Evolutionary conservation across 2,113 vertebrate species (phyloP).

Genomic region (Pterocles orientalis): DNA sequence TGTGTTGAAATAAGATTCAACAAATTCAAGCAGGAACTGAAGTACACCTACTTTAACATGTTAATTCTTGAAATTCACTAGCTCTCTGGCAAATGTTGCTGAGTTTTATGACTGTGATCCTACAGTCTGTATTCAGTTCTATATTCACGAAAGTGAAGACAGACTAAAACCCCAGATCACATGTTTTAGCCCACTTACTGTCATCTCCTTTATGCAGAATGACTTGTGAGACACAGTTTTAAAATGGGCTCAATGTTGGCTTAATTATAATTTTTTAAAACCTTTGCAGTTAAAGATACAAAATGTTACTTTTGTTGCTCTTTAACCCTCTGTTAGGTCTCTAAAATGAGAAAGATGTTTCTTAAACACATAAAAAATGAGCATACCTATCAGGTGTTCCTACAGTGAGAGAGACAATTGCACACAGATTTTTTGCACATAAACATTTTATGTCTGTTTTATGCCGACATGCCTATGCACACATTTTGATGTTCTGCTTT

Average conservation of each 20-base stretch:
- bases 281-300: not conserved
- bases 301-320: not conserved
- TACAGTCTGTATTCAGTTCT: not conserved
- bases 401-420: not conserved
- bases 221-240: not conserved
- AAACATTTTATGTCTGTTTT: not conserved
- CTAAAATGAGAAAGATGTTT: not conserved
- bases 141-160: not conserved
- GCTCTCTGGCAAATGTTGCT: not conserved
- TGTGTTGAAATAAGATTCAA: not conserved
- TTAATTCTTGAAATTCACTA: not conserved
- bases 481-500: slow-evolving; percentile 23
- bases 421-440: not conserved
- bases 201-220: not conserved
- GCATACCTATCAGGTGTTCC: not conserved
- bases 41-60: not conserved
- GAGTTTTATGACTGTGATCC: not conserved
- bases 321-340: not conserved
- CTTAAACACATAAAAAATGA: not conserved
- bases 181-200: not conserved
- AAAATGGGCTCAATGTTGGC: not conserved
- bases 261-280: not conserved
- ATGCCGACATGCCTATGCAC: not conserved
- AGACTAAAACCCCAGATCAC: not conserved
- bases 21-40: not conserved